Evolutionary conservation across 1,140 invertebrate species (phyloP), one percentile per base, ranked within the genome.

Genomic region (Andrena cerasifolii): DNA sequence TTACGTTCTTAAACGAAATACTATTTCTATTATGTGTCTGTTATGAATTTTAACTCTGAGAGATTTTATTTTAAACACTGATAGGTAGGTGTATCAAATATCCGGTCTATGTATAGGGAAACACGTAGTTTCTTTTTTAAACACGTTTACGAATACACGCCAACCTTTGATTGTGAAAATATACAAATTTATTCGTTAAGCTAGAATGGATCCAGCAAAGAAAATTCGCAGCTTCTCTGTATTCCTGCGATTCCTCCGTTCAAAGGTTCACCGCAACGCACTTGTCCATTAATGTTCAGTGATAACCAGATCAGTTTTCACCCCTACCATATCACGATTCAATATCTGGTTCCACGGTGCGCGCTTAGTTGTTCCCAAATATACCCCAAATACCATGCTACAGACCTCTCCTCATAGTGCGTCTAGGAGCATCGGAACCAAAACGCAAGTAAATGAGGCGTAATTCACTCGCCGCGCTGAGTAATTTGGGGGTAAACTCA

Each of bases 251-350:
- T 18, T 33, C 4, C 33, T 16, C 5, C 12, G 2, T n/a, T 53
- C 12, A 8, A 31, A 59, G 45, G 45, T 61, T 62, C n/a, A 36
- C 16, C 5, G 4, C 21, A 26, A 16, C 31, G 28, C 56, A 49
- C 14, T 72, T 72, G 26, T 24, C 28, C 56, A 21, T 72, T 72
- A 51, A 26, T 21, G 31, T n/a, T 6, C 68, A 12, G 8, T 12
- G 43, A 43, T 33, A 73, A 3, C 47, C 3, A 53, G 58, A 73
- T 73, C 58, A 51, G 45, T 43, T 63, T 73, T 62, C 70, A 26
- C 31, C 49, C 40, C 31, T 7, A 3, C 1, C 21, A 26, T 33
- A 63, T 62, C 28, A 28, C 18, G 28, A 59, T 58, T 45, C 53
- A 31, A 49, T 72, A 62, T 72, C 70, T 31, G 18, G 24, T 10